Evolutionary conservation across 2,113 vertebrate genomes (phyloP).

Genomic region (Limnothrissa miodon): DNA sequence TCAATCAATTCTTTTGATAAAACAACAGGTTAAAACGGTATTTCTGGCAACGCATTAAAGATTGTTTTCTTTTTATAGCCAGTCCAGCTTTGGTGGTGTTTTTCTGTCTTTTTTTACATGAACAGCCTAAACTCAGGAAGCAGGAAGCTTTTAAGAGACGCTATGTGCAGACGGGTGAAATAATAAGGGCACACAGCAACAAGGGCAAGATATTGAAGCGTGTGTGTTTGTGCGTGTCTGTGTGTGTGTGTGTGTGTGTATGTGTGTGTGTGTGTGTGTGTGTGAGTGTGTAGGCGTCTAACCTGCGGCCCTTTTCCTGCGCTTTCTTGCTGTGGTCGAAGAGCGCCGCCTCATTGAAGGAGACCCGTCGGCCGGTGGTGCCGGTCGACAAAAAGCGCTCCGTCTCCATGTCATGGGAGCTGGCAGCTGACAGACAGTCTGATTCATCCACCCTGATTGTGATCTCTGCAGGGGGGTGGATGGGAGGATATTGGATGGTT

Average conservation of each 20-base stretch:
- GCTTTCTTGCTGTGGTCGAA: constrained; percentile 89
- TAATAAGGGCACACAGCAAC: not conserved
- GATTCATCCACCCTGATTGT: constrained; percentile 86
- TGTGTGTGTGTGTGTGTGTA: no score
- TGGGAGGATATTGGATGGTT: not conserved
- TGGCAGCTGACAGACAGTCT: constrained; percentile 80
- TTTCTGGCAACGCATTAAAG: not conserved
- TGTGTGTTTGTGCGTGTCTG: no score
- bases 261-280: not conserved
- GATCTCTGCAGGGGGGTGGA: constrained; percentile 74
- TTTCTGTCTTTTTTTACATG: not conserved
- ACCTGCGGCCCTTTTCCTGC: constrained; percentile 95
- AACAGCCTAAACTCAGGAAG: not conserved
- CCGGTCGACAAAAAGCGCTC: constrained; percentile 90
- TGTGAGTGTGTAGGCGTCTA: constrained; percentile 17
- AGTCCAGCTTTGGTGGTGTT: not conserved
- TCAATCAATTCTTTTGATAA: not conserved
- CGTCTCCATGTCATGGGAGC: constrained; percentile 81
- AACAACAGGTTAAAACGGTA: not conserved
- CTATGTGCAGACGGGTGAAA: not conserved
- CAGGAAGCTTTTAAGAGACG: not conserved
- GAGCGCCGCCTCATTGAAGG: constrained; percentile 95
- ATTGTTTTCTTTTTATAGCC: not conserved
- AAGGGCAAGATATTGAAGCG: not conserved
- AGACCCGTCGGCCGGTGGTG: constrained; percentile 85